A percentile compares a stretch with the other conserved stretches of the same genome.
Evolutionary conservation across 1,140 invertebrate genomes (phyloP).

Genomic region (Colletes gigas): DNA sequence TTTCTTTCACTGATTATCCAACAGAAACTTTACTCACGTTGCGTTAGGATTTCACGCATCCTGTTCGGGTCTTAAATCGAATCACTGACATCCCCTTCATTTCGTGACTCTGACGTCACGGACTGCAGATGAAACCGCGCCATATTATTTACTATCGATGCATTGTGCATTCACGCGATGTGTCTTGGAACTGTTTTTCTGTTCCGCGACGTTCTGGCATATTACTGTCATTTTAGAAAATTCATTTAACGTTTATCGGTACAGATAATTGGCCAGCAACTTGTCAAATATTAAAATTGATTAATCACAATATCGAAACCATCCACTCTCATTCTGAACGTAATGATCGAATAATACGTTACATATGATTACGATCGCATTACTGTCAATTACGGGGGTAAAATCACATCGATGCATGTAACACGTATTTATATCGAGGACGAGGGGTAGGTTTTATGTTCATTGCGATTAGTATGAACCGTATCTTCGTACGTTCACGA

Average conservation of each 20-base stretch:
- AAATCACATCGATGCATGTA: neutral
- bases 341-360: neutral
- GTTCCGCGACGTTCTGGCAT: neutral
- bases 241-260: neutral
- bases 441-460: neutral
- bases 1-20: neutral
- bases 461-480: neutral
- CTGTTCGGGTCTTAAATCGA: conserved; percentile 16
- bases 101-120: conserved; percentile 53
- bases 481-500: neutral
- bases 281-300: neutral
- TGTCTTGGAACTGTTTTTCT: neutral
- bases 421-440: neutral
- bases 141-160: conserved; percentile 59
- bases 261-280: neutral
- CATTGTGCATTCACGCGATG: neutral
- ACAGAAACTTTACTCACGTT: conserved; percentile 20
- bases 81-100: conserved; percentile 32
- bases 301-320: neutral
- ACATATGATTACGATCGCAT: neutral
- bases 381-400: neutral
- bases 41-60: conserved; percentile 11
- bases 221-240: conserved; percentile 11
- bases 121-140: conserved; percentile 55
- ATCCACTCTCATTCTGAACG: neutral